A percentile compares a stretch with the other conserved stretches of the same genome.
These are phyloP conservation scores for Philaethria dido DNA, from an alignment of 2,888 invertebrate genomes.

Conservation along the genomic window DNA sequence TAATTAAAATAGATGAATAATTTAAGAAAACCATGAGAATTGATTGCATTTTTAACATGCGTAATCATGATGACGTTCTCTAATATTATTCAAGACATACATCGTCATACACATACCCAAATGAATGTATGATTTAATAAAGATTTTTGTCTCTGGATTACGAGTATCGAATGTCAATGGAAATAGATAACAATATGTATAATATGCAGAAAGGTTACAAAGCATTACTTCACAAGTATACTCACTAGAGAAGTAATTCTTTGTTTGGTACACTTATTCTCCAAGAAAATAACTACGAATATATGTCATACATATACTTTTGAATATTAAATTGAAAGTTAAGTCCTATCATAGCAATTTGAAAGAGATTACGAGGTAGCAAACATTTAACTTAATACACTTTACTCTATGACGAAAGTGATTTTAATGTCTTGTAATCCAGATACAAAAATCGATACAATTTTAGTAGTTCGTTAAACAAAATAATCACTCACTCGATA, in stretches of 20 bases:
- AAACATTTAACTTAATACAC: too few species aligned
- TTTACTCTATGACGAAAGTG: too few species aligned
- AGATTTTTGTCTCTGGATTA: constrained; percentile 5
- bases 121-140: background rate
- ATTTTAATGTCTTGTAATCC: constrained; percentile 2
- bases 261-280: too few species aligned
- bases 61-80: background rate
- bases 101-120: background rate
- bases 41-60: background rate
- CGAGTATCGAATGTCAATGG: background rate
- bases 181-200: background rate
- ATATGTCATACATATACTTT: too few species aligned
- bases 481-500: background rate
- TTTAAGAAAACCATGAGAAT: constrained; percentile 8
- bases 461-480: background rate
- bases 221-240: too few species aligned
- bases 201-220: background rate
- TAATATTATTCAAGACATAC: background rate
- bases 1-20: constrained; percentile 5
- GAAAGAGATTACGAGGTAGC: too few species aligned
- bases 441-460: background rate
- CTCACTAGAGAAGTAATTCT: too few species aligned
- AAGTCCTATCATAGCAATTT: too few species aligned
- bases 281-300: too few species aligned
- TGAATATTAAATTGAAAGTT: too few species aligned